phyloP scores from a whole-genome alignment of 2,797 vertebrate genomes.

The Leptoclinus maculatus region DNA sequence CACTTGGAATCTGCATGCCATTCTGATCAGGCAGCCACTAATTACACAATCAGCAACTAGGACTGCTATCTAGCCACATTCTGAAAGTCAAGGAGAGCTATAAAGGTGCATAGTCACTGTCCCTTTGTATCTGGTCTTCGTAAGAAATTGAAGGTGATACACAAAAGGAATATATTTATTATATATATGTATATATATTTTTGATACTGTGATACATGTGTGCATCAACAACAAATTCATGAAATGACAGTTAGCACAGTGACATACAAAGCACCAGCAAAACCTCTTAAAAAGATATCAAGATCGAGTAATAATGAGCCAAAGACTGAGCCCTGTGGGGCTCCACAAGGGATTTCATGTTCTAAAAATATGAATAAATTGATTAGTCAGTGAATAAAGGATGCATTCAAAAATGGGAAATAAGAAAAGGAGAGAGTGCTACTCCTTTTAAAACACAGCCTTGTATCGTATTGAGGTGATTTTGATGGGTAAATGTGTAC shows the following conservation, averaged over 20 bases:
- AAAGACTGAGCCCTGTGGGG: slow-evolving; percentile 19
- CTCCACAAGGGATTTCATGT: slow-evolving; percentile 1
- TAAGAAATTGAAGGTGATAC: neutral
- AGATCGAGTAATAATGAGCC: slow-evolving; percentile 21
- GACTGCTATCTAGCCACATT: neutral
- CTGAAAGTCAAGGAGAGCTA: neutral
- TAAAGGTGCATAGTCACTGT: neutral
- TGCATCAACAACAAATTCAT: neutral
- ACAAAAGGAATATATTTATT: neutral
- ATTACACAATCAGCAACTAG: neutral
- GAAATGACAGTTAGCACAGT: neutral
- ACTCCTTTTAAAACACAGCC: neutral
- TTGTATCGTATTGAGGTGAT: neutral
- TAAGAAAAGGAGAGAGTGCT: neutral
- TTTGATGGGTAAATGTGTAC: slow-evolving; percentile 34
- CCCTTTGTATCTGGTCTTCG: neutral
- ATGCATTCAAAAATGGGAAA: neutral
- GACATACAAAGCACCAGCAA: slow-evolving; percentile 2
- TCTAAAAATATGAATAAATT: slow-evolving; percentile 36
- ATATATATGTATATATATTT: neutral
- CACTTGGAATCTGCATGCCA: neutral
- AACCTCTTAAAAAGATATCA: slow-evolving; percentile 30
- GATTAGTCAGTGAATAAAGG: slow-evolving; percentile 36
- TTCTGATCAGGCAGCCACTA: neutral
- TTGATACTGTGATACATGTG: neutral